Percentiles rank a stretch among this genome's conserved stretches.
Conservation (phyloP, 2,113 vertebrate genomes). For the Gadus macrocephalus region DNA sequence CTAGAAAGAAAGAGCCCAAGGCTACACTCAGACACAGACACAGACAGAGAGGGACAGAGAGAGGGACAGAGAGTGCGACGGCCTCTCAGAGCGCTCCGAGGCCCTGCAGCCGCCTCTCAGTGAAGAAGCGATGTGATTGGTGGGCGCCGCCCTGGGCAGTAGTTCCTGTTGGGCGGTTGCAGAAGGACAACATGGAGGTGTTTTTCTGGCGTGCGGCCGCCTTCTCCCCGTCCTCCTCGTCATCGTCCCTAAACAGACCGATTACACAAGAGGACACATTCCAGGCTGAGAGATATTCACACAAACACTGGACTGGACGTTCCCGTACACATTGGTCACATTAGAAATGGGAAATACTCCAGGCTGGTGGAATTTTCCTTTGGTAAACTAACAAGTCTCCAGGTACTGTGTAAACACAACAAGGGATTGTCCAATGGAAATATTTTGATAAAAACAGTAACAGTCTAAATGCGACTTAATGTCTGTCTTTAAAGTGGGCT, state of each 20-base stretch:
- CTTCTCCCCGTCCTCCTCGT: constrained; percentile 66
- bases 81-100: constrained; percentile 60
- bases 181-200: constrained; percentile 75
- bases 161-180: constrained; percentile 49
- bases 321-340: background rate
- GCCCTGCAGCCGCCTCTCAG: constrained; percentile 76
- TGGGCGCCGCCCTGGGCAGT: constrained; percentile 25
- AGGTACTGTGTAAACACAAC: too few relatives aligned
- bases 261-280: constrained; percentile 11
- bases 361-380: too few relatives aligned
- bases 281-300: constrained; percentile 1
- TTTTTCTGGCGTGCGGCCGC: constrained; percentile 64
- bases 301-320: background rate
- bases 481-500: too few relatives aligned
- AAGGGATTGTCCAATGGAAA: background rate
- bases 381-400: too few relatives aligned
- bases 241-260: constrained; percentile 74
- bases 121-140: constrained; percentile 80
- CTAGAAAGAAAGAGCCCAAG: background rate
- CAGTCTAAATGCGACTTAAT: too few relatives aligned
- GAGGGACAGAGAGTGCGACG: background rate
- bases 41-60: too few relatives aligned
- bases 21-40: background rate
- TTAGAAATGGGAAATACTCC: background rate
- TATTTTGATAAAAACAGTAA: background rate